phyloP scores from a whole-genome alignment of 2,797 vertebrate genomes.

The Sorex maritimensis region DNA sequence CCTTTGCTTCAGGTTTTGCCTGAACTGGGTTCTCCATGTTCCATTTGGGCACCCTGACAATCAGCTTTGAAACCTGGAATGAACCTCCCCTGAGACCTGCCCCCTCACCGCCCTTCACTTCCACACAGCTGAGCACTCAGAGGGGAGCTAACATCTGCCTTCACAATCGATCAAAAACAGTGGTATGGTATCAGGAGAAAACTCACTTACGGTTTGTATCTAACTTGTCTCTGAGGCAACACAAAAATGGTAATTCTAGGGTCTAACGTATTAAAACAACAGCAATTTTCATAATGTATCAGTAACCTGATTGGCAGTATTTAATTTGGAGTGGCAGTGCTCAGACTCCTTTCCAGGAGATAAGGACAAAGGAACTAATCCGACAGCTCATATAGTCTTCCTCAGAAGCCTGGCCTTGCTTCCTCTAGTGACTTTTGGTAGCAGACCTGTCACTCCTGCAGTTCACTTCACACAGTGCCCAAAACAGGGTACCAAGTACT shows the following conservation, averaged over 20 bases:
- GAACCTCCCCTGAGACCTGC: background rate
- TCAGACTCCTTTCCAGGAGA: slow-evolving; percentile 8
- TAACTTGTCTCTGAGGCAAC: slow-evolving; percentile 24
- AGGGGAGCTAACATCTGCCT: background rate
- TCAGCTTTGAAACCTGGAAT: background rate
- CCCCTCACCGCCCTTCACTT: background rate
- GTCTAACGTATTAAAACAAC: slow-evolving; percentile 8
- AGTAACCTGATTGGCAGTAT: slow-evolving; percentile 12
- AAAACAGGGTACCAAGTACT: too few species aligned
- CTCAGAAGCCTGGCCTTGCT: too few species aligned
- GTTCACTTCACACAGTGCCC: too few species aligned
- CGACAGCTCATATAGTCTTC: too few species aligned
- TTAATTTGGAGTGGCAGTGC: background rate
- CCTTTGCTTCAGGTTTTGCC: background rate
- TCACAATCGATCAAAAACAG: background rate
- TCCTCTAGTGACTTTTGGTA: too few species aligned
- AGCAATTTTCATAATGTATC: slow-evolving; percentile 1
- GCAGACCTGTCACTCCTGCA: too few species aligned
- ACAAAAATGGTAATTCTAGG: background rate
- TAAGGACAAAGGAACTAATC: background rate
- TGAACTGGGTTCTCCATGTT: too few species aligned
- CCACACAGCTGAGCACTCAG: background rate
- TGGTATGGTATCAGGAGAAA: slow-evolving; percentile 2
- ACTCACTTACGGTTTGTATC: background rate
- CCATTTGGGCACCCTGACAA: background rate